Evolutionary conservation across 1,140 invertebrate genomes (phyloP).

Genomic region (Heterodera schachtii): DNA sequence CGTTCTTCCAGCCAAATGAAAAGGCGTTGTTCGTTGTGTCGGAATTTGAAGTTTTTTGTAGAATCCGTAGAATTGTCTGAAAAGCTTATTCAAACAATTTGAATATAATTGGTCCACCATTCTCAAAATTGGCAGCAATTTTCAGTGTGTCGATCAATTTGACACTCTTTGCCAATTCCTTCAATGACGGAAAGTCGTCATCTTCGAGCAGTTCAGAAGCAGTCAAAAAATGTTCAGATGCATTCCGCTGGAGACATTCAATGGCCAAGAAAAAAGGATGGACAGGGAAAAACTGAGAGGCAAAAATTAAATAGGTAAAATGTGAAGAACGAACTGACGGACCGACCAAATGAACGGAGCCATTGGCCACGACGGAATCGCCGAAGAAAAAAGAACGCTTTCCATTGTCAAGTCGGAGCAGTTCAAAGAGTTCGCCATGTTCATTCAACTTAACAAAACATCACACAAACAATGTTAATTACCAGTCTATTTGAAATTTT

Average conservation of each 20-base stretch:
- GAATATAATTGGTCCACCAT: background rate
- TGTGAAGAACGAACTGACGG: too few species aligned
- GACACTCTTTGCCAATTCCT: background rate
- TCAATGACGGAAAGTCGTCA: background rate
- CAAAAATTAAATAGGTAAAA: background rate
- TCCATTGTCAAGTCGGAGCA: constrained; percentile 14
- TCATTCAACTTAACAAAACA: constrained; percentile 10
- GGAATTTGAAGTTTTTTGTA: constrained; percentile 10
- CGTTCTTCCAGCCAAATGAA: constrained; percentile 3
- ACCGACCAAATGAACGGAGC: constrained; percentile 16
- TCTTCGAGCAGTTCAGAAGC: background rate
- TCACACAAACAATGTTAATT: background rate
- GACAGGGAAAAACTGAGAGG: constrained; percentile 22
- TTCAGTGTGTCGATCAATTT: constrained; percentile 17
- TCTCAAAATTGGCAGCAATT: constrained; percentile 2
- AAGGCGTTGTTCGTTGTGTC: constrained; percentile 11
- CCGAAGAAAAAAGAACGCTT: constrained; percentile 22
- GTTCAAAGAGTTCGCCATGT: constrained; percentile 23
- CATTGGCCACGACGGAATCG: constrained; percentile 17
- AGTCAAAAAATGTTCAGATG: background rate
- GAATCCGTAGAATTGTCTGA: background rate
- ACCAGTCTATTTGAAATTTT: too few species aligned
- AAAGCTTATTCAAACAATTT: background rate
- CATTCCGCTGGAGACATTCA: constrained; percentile 1
- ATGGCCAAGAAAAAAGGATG: constrained; percentile 17